phyloP scores from a whole-genome alignment of 1,140 invertebrate genomes.

The Mercenaria mercenaria region DNA sequence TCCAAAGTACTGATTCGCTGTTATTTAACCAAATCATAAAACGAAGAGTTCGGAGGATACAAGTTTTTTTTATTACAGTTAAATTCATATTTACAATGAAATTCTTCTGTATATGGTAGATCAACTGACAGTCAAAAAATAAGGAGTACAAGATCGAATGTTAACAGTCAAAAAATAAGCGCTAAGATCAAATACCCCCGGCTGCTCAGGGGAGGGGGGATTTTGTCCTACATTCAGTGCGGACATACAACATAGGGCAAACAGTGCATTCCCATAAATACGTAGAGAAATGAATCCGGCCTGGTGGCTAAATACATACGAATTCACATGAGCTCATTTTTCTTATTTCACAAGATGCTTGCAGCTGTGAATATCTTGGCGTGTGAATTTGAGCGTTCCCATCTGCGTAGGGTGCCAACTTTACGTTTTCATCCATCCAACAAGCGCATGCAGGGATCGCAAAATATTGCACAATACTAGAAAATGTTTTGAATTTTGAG shows the following conservation, averaged over 20 bases:
- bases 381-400: conserved; percentile 23
- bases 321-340: conserved; percentile 31
- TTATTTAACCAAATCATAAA: no score
- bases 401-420: conserved; percentile 39
- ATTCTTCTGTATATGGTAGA: no score
- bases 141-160: no score
- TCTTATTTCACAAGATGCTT: conserved; percentile 36
- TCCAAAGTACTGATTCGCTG: no score
- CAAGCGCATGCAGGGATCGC: not conserved
- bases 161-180: no score
- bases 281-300: conserved; percentile 11
- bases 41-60: no score
- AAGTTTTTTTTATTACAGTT: no score
- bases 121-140: no score
- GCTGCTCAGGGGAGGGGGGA: not conserved
- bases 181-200: no score
- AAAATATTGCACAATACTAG: conserved; percentile 41
- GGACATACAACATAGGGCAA: not conserved
- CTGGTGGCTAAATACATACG: conserved; percentile 27
- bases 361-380: conserved; percentile 39
- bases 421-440: conserved; percentile 29
- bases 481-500: conserved; percentile 50
- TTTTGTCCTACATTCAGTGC: not conserved
- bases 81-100: no score
- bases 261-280: conserved; percentile 43